These are phyloP conservation scores for Agonopterix heracliana DNA, from an alignment of 2,888 invertebrate genomes.

Conservation along the genomic window DNA sequence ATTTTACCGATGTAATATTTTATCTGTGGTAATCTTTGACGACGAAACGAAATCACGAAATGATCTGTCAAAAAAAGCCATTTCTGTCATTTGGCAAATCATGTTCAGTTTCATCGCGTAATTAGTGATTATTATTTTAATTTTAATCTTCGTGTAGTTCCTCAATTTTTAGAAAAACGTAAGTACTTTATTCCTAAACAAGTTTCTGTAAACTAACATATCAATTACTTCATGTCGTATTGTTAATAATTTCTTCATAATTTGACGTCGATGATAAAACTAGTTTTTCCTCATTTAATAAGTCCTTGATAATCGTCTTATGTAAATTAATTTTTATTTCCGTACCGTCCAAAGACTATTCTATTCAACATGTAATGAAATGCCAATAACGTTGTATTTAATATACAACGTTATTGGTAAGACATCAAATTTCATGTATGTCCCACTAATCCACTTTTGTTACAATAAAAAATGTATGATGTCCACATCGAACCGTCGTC, in stretches of 20 bases:
- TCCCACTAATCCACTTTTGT: neutral
- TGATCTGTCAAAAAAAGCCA: conserved; percentile 5
- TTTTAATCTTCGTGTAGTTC: conserved; percentile 15
- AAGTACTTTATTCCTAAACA: neutral
- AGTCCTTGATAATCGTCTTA: conserved; percentile 45
- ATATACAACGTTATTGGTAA: too few species aligned
- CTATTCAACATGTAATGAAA: too few species aligned
- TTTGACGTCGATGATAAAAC: conserved; percentile 36
- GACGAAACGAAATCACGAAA: too few species aligned
- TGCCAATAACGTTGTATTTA: too few species aligned
- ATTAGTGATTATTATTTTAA: conserved; percentile 24
- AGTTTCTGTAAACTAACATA: too few species aligned
- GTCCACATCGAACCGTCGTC: too few species aligned
- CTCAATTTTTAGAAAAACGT: neutral
- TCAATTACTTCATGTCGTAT: conserved; percentile 19
- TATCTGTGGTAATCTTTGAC: neutral
- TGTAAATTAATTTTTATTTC: conserved; percentile 24
- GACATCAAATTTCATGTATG: neutral
- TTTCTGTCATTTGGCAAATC: conserved; percentile 46
- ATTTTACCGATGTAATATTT: neutral
- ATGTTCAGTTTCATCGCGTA: conserved; percentile 36
- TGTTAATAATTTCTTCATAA: conserved; percentile 24
- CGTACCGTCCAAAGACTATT: neutral
- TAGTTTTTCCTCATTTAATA: conserved; percentile 42
- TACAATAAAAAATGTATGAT: too few species aligned